Percentiles rank a stretch among this genome's conserved stretches.
These are phyloP conservation scores for Mormyrus proboscirostris DNA, from an alignment of 2,797 vertebrate genomes.

Conservation along the genomic window DNA sequence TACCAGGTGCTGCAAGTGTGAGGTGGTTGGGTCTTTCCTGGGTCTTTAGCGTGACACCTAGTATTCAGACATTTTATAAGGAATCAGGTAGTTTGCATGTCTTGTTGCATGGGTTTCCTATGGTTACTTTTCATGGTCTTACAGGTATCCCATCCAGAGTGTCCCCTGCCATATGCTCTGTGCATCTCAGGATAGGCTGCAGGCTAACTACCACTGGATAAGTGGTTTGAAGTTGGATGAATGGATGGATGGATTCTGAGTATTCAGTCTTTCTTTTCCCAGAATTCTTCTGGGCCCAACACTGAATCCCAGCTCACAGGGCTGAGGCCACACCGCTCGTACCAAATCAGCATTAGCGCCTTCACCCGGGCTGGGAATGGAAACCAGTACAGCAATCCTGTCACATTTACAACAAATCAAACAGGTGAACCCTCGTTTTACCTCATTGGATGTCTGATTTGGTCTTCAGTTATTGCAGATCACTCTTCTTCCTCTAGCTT, in stretches of 20 bases:
- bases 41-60: background rate
- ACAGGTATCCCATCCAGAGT: background rate
- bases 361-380: constrained; percentile 90
- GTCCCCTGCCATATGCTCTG: background rate
- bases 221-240: background rate
- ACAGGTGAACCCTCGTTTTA: constrained; percentile 64
- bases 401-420: constrained; percentile 82
- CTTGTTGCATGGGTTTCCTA: background rate
- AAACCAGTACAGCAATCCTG: constrained; percentile 78
- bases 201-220: background rate
- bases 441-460: background rate
- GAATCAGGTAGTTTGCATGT: background rate
- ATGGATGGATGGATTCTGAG: background rate
- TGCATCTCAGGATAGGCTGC: background rate
- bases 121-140: background rate
- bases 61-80: background rate
- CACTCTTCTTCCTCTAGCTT: constrained; percentile 57
- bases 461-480: background rate
- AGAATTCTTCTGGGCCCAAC: constrained; percentile 80
- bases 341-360: constrained; percentile 76
- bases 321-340: constrained; percentile 77
- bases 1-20: constrained; percentile 66
- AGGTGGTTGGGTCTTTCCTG: background rate
- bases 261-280: constrained; percentile 18
- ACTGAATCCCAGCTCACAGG: constrained; percentile 66